These are phyloP conservation scores for Buathra laborator DNA, from an alignment of 2,888 invertebrate species.

Conservation along the genomic window DNA sequence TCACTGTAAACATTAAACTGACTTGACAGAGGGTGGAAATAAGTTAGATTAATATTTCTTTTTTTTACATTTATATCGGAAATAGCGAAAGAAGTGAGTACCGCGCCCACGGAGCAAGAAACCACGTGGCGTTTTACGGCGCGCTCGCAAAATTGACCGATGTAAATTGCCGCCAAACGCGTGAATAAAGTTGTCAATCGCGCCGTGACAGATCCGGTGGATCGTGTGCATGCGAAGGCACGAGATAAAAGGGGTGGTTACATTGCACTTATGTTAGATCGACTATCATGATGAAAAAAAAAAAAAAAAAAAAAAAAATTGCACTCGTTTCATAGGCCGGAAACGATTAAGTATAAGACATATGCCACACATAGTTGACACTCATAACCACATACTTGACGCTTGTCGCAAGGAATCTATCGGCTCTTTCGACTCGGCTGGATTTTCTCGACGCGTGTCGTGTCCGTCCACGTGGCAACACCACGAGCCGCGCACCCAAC, in stretches of 20 bases:
- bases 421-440: slow-evolving; percentile 43
- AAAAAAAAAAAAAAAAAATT: slow-evolving; percentile 20
- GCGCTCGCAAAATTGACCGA: slow-evolving; percentile 48
- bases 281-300: slow-evolving; percentile 41
- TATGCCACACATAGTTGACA: slow-evolving; percentile 60
- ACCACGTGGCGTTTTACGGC: slow-evolving; percentile 31
- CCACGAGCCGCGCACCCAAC: slow-evolving; percentile 14
- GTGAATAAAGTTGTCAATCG: slow-evolving; percentile 56
- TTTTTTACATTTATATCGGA: slow-evolving; percentile 32
- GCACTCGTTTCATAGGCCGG: slow-evolving; percentile 55
- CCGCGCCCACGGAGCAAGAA: slow-evolving; percentile 33
- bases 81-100: slow-evolving; percentile 36
- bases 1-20: no score
- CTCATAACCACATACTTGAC: slow-evolving; percentile 59
- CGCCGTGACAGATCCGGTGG: slow-evolving; percentile 30
- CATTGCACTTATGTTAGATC: slow-evolving; percentile 14
- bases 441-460: slow-evolving; percentile 36
- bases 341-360: slow-evolving; percentile 65
- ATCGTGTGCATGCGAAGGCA: slow-evolving; percentile 15
- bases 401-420: slow-evolving; percentile 57
- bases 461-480: slow-evolving; percentile 57
- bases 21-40: no score
- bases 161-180: slow-evolving; percentile 38
- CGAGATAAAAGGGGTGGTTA: slow-evolving; percentile 11
- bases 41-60: not conserved